These are phyloP conservation scores for Enteromius trimaculatus DNA, from an alignment of 2,797 vertebrate species.

Conservation along the genomic window DNA sequence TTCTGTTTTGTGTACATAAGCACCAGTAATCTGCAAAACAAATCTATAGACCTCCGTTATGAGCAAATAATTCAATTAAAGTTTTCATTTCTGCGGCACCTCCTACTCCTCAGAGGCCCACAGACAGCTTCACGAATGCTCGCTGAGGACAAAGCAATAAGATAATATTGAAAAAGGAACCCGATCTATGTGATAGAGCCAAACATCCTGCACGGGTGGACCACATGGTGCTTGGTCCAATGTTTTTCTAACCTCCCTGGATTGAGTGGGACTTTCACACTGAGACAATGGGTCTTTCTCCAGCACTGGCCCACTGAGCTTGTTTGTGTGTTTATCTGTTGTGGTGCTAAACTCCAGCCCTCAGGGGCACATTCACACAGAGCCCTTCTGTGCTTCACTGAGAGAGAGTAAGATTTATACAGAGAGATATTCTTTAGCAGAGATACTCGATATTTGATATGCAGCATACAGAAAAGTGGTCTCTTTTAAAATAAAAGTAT, in stretches of 20 bases:
- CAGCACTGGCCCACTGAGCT: constrained; percentile 11
- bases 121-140: constrained; percentile 34
- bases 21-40: constrained; percentile 45
- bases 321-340: constrained; percentile 58
- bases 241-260: constrained; percentile 61
- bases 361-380: constrained; percentile 32
- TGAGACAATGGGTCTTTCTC: constrained; percentile 61
- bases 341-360: constrained; percentile 45
- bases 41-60: constrained; percentile 47
- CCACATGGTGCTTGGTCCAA: constrained; percentile 30
- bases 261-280: constrained; percentile 45
- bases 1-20: constrained; percentile 28
- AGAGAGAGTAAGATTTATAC: constrained; percentile 23
- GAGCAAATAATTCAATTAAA: constrained; percentile 56
- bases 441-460: constrained; percentile 2
- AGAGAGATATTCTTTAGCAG: neutral
- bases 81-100: constrained; percentile 49
- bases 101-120: constrained; percentile 44
- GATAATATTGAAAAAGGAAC: constrained; percentile 63
- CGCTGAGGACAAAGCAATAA: constrained; percentile 51
- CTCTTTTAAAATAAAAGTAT: too few species aligned
- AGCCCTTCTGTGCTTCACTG: constrained; percentile 39
- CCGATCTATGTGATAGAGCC: constrained; percentile 50
- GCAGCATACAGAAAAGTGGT: neutral
- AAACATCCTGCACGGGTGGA: constrained; percentile 57